Conservation (phyloP, 2,888 invertebrate genomes). For the Melanchra persicariae region DNA sequence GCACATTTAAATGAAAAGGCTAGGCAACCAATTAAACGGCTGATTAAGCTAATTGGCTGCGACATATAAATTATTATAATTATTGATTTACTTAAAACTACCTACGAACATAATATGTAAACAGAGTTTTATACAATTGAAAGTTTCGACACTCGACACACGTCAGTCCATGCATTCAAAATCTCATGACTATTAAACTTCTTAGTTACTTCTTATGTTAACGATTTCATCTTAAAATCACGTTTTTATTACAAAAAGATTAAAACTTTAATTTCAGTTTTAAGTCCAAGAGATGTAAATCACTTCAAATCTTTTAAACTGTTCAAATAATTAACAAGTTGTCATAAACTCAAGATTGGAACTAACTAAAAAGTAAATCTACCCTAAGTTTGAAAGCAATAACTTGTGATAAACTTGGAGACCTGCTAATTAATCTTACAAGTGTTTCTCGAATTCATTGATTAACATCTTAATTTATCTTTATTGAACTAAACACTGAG, state of each 20-base stretch:
- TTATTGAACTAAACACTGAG: neutral
- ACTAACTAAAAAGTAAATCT: slow-evolving; percentile 21
- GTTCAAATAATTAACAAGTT: slow-evolving; percentile 21
- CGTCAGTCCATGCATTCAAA: neutral
- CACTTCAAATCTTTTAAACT: neutral
- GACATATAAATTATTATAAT: no score
- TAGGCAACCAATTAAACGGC: no score
- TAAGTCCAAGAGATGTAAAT: slow-evolving; percentile 4
- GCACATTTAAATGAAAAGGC: no score
- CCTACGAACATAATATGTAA: no score
- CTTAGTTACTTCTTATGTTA: neutral
- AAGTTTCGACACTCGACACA: no score
- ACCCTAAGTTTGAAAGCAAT: neutral
- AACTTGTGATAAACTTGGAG: neutral
- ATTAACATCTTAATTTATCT: slow-evolving; percentile 34
- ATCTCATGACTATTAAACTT: neutral
- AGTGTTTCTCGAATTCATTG: slow-evolving; percentile 2
- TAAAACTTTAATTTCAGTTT: slow-evolving; percentile 4
- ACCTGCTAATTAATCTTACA: slow-evolving; percentile 23
- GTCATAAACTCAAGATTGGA: slow-evolving; percentile 5
- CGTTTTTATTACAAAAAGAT: neutral
- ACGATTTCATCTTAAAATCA: neutral
- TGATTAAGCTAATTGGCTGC: no score
- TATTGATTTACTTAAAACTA: no score
- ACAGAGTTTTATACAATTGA: no score